Evolutionary conservation across 2,113 vertebrate species (phyloP), one percentile per base, ranked within the genome.

Genomic region (Patagioenas fasciata): DNA sequence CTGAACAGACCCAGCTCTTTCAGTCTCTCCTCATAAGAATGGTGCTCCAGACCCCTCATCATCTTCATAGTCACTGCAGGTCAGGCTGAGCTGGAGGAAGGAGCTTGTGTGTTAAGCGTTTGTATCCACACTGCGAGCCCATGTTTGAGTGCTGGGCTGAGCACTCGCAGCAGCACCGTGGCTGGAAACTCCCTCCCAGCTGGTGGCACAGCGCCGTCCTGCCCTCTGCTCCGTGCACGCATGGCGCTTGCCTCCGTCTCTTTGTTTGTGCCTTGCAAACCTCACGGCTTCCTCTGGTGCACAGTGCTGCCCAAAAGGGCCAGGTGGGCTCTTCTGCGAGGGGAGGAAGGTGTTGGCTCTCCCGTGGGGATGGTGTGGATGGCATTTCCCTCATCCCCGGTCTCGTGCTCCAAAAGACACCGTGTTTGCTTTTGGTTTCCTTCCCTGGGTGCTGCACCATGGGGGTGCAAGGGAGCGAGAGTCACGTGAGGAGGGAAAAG

Each of bases 231-330:
- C 2, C 1, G 4, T 13, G 28, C 34, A 10, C 2, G 2, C 3
- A 0, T 11, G 44, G 48, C 3, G 0, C 25, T 58, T 0, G 0
- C 31, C 53, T 8, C 13, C 0, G 0, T 31, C 42, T 34, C 31
- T 57, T 3, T 10, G 44, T 50, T 44, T 6, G 1, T 31, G 72
- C 50, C 54, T 69, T 38, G 31, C 21, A 51, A 78, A 54, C 61
- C 20, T 34, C 13, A 4, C n/a, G 2, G 0, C 23, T 77, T 40
- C n/a, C 61, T 53, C 29, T 2, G 5, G 13, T 12, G 28, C 69
- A 8, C 2, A 0, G 18, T 19, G 51, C 58, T 61, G 26, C 54
- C 42, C 0, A 0, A 18, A 60, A 31, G 26, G 19, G 12, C 5
- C 2, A 0, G 9, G 2, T 65, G 66, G n/a, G 23, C 5, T 47